A percentile compares a stretch with the other conserved stretches of the same genome.
phyloP scores from a whole-genome alignment of 2,113 vertebrate genomes.

The Lepus europaeus region DNA sequence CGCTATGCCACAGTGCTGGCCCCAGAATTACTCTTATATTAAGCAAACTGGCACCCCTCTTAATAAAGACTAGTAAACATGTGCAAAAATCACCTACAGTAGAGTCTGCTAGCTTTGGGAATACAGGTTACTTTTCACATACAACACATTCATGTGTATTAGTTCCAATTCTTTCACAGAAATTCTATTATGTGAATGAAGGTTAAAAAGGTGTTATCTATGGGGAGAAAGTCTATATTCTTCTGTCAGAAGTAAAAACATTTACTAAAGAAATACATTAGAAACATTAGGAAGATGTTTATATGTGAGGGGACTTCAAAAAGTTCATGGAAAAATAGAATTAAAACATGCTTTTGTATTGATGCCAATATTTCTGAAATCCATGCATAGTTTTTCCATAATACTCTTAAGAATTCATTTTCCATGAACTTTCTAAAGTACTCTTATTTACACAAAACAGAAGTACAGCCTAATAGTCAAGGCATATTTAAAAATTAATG shows the following conservation, averaged over 20 bases:
- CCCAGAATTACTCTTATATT: neutral
- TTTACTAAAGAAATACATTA: conserved; percentile 26
- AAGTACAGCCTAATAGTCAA: conserved; percentile 21
- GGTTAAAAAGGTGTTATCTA: neutral
- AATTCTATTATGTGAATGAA: neutral
- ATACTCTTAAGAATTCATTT: too few species aligned
- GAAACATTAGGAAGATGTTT: neutral
- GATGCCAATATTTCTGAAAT: too few species aligned
- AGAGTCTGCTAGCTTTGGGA: neutral
- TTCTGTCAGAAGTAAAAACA: conserved; percentile 23
- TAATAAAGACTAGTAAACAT: neutral
- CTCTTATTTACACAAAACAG: neutral
- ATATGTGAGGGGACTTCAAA: too few species aligned
- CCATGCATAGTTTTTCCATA: too few species aligned
- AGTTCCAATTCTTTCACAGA: neutral
- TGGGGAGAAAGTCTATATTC: neutral
- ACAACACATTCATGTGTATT: neutral
- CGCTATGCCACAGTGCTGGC: too few species aligned
- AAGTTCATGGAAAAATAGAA: too few species aligned
- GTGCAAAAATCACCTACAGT: neutral
- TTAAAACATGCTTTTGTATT: too few species aligned
- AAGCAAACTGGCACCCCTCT: neutral
- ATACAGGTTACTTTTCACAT: neutral
- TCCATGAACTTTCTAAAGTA: too few species aligned
- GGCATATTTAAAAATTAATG: conserved; percentile 34